phyloP scores from a whole-genome alignment of 2,113 vertebrate genomes.

The Halichoerus grypus region DNA sequence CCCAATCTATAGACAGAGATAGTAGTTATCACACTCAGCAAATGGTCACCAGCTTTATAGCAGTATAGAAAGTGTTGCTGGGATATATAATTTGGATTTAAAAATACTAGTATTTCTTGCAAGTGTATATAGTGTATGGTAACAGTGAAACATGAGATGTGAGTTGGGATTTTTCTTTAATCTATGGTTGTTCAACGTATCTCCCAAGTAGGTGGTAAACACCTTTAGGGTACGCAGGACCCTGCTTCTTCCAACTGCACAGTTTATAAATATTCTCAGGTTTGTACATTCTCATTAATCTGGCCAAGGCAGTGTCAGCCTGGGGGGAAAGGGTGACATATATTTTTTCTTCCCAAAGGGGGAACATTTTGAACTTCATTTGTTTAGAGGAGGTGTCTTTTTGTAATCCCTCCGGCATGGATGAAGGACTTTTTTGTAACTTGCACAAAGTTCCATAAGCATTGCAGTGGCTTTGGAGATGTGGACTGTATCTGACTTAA shows the following conservation, averaged over 20 bases:
- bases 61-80: neutral
- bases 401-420: neutral
- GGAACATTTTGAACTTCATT: neutral
- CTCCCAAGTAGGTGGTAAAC: neutral
- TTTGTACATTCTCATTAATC: neutral
- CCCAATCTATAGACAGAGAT: neutral
- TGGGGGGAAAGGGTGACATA: neutral
- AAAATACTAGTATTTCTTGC: neutral
- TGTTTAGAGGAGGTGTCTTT: neutral
- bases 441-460: neutral
- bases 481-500: neutral
- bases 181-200: neutral
- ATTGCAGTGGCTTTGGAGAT: neutral
- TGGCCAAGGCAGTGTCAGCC: neutral
- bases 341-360: conserved; percentile 10
- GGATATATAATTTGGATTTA: neutral
- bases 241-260: neutral
- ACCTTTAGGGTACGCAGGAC: neutral
- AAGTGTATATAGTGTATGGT: neutral
- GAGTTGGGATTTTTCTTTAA: neutral
- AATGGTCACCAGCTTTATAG: neutral
- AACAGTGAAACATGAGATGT: neutral
- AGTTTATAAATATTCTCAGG: neutral
- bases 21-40: neutral
- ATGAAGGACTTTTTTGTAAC: neutral